Evolutionary conservation across 2,888 invertebrate genomes (phyloP).

Genomic region (Chelonus formosanus): DNA sequence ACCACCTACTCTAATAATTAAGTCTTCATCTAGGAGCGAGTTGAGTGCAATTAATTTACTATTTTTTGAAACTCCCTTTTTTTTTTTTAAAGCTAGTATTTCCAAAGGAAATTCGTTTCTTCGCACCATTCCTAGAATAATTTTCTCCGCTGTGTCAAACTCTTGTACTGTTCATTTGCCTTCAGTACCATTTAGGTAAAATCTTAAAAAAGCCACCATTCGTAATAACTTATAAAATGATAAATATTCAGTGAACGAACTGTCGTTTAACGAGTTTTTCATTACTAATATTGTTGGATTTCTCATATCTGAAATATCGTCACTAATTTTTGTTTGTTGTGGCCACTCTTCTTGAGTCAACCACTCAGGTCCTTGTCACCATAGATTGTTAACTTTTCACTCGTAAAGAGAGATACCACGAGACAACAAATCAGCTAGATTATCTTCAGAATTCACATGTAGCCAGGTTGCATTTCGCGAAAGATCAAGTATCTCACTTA

Average conservation of each 20-base stretch:
- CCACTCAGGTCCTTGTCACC: conserved; percentile 38
- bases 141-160: conserved; percentile 27
- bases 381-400: conserved; percentile 4
- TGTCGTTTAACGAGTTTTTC: conserved; percentile 28
- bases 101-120: conserved; percentile 28
- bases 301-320: conserved; percentile 4
- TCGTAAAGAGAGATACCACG: conserved; percentile 21
- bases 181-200: background rate
- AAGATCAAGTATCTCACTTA: conserved; percentile 35
- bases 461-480: conserved; percentile 20
- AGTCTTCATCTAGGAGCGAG: conserved; percentile 30
- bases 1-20: conserved; percentile 34
- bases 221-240: conserved; percentile 9
- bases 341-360: conserved; percentile 16
- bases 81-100: background rate
- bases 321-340: conserved; percentile 9
- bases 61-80: conserved; percentile 11
- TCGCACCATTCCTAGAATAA: conserved; percentile 32
- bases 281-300: conserved; percentile 25
- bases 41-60: conserved; percentile 28
- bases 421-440: conserved; percentile 35
- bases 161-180: conserved; percentile 26
- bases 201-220: conserved; percentile 29
- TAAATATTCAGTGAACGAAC: conserved; percentile 16
- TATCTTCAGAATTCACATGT: conserved; percentile 28